Base-by-base conservation (phyloP, 2,113 vertebrate species). In the Neoarius graeffei region DNA sequence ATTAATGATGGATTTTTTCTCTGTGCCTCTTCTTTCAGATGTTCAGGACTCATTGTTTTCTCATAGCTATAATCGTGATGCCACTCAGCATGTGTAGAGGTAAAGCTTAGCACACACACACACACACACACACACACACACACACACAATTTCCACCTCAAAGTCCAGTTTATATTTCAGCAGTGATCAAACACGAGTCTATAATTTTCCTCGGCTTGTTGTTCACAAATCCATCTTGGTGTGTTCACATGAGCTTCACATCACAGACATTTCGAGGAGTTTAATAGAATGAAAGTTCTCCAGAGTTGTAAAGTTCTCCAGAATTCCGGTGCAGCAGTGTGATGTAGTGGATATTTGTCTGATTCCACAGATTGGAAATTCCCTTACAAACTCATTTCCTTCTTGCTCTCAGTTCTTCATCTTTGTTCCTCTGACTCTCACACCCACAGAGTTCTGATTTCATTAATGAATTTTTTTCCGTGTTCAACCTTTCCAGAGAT, bases 91-190 rank as follows among this genome's bases (percentile, higher is more conserved):
- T 81, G 60, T 81, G 80, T 60, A 81, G 5, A 81, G 80, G 80
- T 81, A 81, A 60, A 60, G 57, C 9, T 60, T 27, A 57, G 60
- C 56, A 20, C n/a, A 81, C 79, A 59, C 79, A 77, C 76, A 80
- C 25, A 30, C 77, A 57, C n/a, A 17, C 25, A 56, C 52, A 52
- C 71, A 74, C 71, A 74, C 15, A 74, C 71, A 74, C 73, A 76
- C 73, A 76, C 74, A 74, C 74, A 52, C 20, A 54, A 3, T 14
- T 35, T 71, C 14, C 67, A 17, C 30, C 27, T 66, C 30, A 73
- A 30, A 23, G 42, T 6, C 10, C 35, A 50, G 74, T 76, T 76
- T 23, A 10, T 76, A 50, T 77, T 54, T 54, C 11, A 77, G 48
- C 8, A 52, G 4, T 3, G n/a, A 48, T 30, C 15, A 30, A 56